Conservation (phyloP, 2,797 vertebrate species). For the Betta splendens region DNA sequence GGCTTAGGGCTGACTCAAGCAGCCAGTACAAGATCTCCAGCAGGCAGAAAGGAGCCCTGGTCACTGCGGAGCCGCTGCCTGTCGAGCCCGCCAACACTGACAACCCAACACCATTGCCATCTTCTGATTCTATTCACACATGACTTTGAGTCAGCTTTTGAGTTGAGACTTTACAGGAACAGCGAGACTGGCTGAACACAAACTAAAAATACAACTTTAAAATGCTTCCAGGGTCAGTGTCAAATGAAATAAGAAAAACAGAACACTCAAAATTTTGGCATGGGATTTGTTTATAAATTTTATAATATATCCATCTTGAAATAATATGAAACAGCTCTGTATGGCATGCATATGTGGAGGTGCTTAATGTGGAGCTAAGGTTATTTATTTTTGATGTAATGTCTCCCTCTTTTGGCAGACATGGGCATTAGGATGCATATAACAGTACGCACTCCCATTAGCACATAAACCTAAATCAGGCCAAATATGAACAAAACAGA, state of each 20-base stretch:
- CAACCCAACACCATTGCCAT: constrained; percentile 65
- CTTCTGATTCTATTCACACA: constrained; percentile 60
- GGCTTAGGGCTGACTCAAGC: constrained; percentile 88
- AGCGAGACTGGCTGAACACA: constrained; percentile 23
- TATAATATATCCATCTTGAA: not conserved
- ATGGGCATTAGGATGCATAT: not conserved
- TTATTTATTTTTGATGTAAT: constrained; percentile 59
- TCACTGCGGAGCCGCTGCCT: constrained; percentile 49
- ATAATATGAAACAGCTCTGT: constrained; percentile 8
- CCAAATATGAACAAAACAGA: not conserved
- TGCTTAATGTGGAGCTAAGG: not conserved
- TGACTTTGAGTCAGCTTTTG: constrained; percentile 25
- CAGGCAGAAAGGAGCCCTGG: constrained; percentile 81
- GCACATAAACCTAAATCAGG: not conserved
- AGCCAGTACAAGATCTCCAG: constrained; percentile 88
- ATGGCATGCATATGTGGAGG: not conserved
- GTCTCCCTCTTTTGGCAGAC: constrained; percentile 73
- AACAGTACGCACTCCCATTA: not conserved
- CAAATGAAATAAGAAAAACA: not conserved
- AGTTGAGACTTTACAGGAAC: constrained; percentile 6
- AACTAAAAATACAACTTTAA: constrained; percentile 3
- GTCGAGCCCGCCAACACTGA: constrained; percentile 62
- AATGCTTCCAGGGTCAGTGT: not conserved
- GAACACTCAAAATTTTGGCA: constrained; percentile 5
- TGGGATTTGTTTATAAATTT: constrained; percentile 5